These are phyloP conservation scores for Hyperoplus immaculatus DNA, from an alignment of 2,797 vertebrate genomes.

Conservation along the genomic window DNA sequence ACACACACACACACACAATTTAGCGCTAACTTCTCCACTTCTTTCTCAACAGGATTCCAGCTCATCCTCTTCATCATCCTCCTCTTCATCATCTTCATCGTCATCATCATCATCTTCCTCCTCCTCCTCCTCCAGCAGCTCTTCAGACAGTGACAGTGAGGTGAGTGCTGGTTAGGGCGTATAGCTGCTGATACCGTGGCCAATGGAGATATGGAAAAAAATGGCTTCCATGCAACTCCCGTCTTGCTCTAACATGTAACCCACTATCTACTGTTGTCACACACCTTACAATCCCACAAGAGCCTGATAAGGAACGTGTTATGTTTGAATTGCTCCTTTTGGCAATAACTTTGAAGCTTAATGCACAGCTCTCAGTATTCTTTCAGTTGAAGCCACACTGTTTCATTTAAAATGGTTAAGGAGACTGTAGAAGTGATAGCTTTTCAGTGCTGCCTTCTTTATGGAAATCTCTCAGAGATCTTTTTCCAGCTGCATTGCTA, in stretches of 20 bases:
- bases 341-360: not conserved
- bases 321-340: not conserved
- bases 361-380: not conserved
- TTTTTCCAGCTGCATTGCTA: conserved; percentile 4
- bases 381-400: not conserved
- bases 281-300: conserved; percentile 1
- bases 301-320: not conserved
- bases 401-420: not conserved
- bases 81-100: conserved; percentile 22
- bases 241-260: conserved; percentile 30
- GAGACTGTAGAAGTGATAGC: not conserved
- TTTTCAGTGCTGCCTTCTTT: conserved; percentile 13
- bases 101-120: conserved; percentile 64
- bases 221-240: not conserved
- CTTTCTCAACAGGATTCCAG: conserved; percentile 68
- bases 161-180: conserved; percentile 41
- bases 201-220: not conserved
- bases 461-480: conserved; percentile 33
- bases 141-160: conserved; percentile 81
- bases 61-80: conserved; percentile 51
- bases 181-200: not conserved
- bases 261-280: not conserved
- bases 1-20: not conserved
- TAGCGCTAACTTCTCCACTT: not conserved
- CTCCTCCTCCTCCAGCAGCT: conserved; percentile 70